Percentiles rank a stretch among this genome's conserved stretches.
Conservation (phyloP, 1,140 invertebrate species). For the Oryzaephilus surinamensis region DNA sequence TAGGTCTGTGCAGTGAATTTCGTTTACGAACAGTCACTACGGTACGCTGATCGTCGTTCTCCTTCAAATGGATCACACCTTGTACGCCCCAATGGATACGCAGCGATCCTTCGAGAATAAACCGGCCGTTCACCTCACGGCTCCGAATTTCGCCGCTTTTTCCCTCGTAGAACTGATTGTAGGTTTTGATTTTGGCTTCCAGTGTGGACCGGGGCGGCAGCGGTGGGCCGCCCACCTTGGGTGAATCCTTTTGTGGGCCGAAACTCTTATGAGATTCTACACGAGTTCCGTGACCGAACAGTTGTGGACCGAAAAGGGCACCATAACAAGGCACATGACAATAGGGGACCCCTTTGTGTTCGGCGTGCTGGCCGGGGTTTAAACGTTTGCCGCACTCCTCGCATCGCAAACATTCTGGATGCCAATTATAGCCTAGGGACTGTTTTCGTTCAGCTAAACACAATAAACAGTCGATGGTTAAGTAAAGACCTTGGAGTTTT, state of each 20-base stretch:
- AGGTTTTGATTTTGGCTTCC: slow-evolving; percentile 65
- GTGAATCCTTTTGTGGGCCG: slow-evolving; percentile 51
- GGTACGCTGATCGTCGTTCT: slow-evolving; percentile 74
- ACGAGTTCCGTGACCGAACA: slow-evolving; percentile 78
- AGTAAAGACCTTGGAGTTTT: no score
- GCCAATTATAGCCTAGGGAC: slow-evolving; percentile 87
- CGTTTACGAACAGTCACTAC: slow-evolving; percentile 58
- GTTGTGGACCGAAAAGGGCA: slow-evolving; percentile 74
- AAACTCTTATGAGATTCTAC: slow-evolving; percentile 81
- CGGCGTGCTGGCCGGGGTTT: slow-evolving; percentile 79
- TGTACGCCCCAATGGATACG: slow-evolving; percentile 78
- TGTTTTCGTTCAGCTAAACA: slow-evolving; percentile 81
- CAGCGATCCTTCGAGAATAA: slow-evolving; percentile 68
- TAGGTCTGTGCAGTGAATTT: no score
- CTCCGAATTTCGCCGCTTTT: slow-evolving; percentile 64
- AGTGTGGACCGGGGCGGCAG: slow-evolving; percentile 53
- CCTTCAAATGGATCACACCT: slow-evolving; percentile 74
- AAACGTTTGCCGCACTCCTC: slow-evolving; percentile 85
- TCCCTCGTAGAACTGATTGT: slow-evolving; percentile 72
- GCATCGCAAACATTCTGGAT: slow-evolving; percentile 80
- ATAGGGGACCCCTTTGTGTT: slow-evolving; percentile 86
- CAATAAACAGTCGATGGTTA: no score
- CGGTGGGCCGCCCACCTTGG: slow-evolving; percentile 34
- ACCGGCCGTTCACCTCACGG: slow-evolving; percentile 65
- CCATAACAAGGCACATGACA: slow-evolving; percentile 87